Percentiles rank a stretch among this genome's conserved stretches.
Evolutionary conservation across 2,797 vertebrate species (phyloP).

Genomic region (Caiman crocodilus): DNA sequence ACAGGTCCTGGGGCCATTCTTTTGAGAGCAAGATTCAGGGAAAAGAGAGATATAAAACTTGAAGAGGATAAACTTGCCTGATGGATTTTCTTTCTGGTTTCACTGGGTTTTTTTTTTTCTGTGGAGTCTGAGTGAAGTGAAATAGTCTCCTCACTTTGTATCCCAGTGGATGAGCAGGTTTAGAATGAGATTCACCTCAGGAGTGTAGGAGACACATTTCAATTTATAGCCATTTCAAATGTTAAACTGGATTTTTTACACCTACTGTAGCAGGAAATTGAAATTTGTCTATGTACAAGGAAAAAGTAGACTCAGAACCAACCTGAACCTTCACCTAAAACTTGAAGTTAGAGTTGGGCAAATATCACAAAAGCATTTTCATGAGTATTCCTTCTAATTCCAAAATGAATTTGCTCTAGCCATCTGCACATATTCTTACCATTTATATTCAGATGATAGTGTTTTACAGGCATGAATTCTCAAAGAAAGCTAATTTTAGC

Average conservation of each 20-base stretch:
- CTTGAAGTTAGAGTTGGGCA: background rate
- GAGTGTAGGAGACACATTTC: background rate
- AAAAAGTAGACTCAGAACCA: background rate
- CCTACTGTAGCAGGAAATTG: background rate
- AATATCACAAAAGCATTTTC: background rate
- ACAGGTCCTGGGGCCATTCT: background rate
- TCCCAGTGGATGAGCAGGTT: background rate
- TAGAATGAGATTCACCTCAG: background rate
- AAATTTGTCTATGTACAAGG: background rate
- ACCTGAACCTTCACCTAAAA: constrained; percentile 2
- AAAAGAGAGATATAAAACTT: background rate
- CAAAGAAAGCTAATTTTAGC: background rate
- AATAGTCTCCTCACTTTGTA: constrained; percentile 19
- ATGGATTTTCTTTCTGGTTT: constrained; percentile 16
- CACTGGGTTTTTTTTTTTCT: background rate
- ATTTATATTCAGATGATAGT: background rate
- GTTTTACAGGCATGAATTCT: background rate
- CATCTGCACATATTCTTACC: background rate
- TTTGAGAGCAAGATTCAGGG: constrained; percentile 12
- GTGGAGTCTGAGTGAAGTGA: background rate
- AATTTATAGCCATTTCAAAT: constrained; percentile 40
- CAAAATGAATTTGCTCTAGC: constrained; percentile 3
- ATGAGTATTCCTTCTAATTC: background rate
- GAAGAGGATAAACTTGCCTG: background rate
- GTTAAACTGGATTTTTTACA: constrained; percentile 43